These are phyloP conservation scores for Tridacna gigas DNA, from an alignment of 2,888 invertebrate species.

Conservation along the genomic window DNA sequence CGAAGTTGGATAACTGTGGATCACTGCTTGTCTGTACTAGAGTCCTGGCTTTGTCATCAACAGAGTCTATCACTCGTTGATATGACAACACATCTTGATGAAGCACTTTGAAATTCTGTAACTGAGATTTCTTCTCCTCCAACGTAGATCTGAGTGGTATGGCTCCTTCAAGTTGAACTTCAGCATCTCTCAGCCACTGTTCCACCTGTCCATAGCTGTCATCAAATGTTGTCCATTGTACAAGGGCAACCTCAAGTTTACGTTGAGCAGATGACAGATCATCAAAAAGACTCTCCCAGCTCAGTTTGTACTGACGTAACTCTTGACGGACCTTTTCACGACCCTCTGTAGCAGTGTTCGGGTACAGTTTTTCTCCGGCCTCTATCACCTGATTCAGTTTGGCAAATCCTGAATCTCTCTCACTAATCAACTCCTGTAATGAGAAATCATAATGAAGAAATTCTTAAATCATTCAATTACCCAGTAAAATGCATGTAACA, in stretches of 20 bases:
- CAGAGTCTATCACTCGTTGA: constrained; percentile 94
- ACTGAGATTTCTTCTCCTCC: constrained; percentile 95
- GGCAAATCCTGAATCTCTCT: constrained; percentile 93
- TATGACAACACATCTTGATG: constrained; percentile 96
- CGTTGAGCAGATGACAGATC: constrained; percentile 93
- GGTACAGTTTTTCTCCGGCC: constrained; percentile 94
- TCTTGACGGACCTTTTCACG: constrained; percentile 95
- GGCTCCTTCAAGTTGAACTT: constrained; percentile 91
- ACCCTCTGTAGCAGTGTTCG: constrained; percentile 96
- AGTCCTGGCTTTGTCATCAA: constrained; percentile 94
- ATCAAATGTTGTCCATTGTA: constrained; percentile 97
- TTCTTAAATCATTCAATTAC: no score
- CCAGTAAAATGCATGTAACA: no score
- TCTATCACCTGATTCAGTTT: constrained; percentile 91
- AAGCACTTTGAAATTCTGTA: constrained; percentile 86
- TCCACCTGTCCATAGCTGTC: constrained; percentile 92
- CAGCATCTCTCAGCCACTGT: constrained; percentile 91
- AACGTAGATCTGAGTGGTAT: constrained; percentile 93
- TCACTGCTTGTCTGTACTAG: constrained; percentile 90
- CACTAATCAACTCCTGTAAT: constrained; percentile 86
- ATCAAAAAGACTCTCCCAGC: constrained; percentile 95
- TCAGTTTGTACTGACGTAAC: constrained; percentile 91
- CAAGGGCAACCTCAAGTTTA: constrained; percentile 93
- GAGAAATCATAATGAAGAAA: no score
- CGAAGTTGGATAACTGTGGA: constrained; percentile 75